Conservation (phyloP, 2,797 vertebrate species). For the Steatocranus sp. region DNA sequence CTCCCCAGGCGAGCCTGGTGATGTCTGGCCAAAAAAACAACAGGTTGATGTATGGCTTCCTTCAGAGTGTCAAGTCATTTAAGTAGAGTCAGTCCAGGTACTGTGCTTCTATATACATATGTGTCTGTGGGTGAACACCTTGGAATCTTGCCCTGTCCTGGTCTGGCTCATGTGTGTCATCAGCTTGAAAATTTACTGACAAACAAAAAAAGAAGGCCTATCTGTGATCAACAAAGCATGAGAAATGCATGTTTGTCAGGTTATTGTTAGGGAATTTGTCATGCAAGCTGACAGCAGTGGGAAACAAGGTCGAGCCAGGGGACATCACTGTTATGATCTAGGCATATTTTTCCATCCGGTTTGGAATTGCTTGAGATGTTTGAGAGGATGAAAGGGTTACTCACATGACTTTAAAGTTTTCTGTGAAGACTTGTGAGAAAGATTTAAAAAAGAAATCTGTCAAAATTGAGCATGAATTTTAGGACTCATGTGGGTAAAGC, state of each 20-base stretch:
- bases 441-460: background rate
- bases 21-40: slow-evolving; percentile 57
- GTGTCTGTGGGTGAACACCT: background rate
- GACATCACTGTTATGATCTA: background rate
- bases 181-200: background rate
- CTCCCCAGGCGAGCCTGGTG: slow-evolving; percentile 54
- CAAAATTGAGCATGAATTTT: background rate
- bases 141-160: background rate
- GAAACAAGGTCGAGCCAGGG: background rate
- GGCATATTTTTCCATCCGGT: background rate
- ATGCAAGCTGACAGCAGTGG: background rate
- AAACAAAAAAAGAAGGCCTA: background rate
- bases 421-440: background rate
- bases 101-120: background rate
- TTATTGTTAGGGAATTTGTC: background rate
- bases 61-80: slow-evolving; percentile 63
- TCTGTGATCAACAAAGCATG: background rate
- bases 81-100: slow-evolving; percentile 26
- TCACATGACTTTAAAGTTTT: background rate
- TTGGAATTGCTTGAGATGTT: background rate
- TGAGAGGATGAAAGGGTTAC: background rate
- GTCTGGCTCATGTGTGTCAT: background rate
- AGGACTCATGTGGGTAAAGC: background rate
- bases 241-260: background rate
- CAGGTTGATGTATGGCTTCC: slow-evolving; percentile 70